phyloP scores from a whole-genome alignment of 2,113 vertebrate genomes.

The Dicaeum eximium region DNA sequence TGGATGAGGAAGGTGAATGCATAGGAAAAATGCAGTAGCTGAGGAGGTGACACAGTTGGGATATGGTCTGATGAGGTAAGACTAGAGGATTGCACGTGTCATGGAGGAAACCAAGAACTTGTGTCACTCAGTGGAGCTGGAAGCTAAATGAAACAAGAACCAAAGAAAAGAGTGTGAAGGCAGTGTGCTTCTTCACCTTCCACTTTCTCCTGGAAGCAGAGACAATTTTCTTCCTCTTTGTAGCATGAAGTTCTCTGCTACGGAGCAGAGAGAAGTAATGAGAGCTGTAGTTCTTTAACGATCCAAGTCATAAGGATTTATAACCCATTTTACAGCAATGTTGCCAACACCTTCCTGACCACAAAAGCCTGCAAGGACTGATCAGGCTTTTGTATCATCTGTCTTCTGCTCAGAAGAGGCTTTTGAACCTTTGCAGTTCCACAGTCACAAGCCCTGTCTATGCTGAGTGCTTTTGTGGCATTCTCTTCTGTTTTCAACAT shows the following conservation, averaged over 20 bases:
- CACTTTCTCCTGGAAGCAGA: background rate
- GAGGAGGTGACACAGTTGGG: background rate
- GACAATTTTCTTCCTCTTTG: background rate
- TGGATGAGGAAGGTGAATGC: background rate
- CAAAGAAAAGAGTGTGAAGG: accelerated
- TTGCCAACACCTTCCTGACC: background rate
- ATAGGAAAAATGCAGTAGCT: background rate
- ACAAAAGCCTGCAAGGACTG: background rate
- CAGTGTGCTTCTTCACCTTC: background rate
- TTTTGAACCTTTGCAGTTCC: background rate
- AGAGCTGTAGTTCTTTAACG: background rate
- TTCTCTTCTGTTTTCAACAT: background rate
- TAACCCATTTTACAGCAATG: background rate
- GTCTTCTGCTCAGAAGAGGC: background rate
- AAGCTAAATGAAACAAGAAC: background rate
- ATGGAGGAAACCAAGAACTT: background rate
- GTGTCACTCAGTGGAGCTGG: background rate
- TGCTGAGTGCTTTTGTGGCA: background rate
- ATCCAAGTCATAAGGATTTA: background rate
- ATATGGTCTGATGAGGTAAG: background rate
- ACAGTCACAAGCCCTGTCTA: background rate
- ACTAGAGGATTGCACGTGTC: background rate
- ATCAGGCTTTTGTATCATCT: background rate
- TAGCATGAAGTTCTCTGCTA: background rate
- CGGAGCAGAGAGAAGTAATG: background rate